Evolutionary conservation across 2,888 invertebrate genomes (phyloP), one percentile per base, ranked within the genome.

Genomic region (Salpingus planirostris): DNA sequence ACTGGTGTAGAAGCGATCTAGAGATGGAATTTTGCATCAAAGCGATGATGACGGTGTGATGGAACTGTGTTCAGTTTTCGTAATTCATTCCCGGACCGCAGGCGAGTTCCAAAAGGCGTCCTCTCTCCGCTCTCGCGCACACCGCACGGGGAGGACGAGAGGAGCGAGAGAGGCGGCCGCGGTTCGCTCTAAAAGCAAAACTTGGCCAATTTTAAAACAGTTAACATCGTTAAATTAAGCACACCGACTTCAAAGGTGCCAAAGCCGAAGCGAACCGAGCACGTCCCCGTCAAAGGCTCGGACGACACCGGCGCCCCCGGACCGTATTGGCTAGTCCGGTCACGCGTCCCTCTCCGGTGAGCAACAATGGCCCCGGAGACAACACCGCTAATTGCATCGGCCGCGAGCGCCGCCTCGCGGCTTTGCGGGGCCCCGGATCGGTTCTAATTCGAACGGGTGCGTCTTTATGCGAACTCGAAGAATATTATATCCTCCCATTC

Each of bases 371-470:
- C 56, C 48, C 51, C 52, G 52, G 58, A 60, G 62, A 60, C 60
- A 59, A 59, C 59, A 55, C 50, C 45, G 54, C 62, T 62, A 62
- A 62, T 62, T 62, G 59, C 60, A 57, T 59, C 51, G 54, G 54
- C 47, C 54, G 33, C 52, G 50, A 46, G 52, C 45, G 49, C 47
- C 49, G 49, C 51, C 47, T 43, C 34, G 29, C 40, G 42, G 50
- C 45, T 49, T 50, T 51, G 50, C 8, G 36, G 36, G 37, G 42
- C 46, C 47, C 46, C 51, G 44, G 47, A 50, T 50, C 50, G 46
- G 40, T 44, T 43, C 45, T 47, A 48, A 47, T 47, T 47, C 46
- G 40, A 43, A 42, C 39, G 42, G 39, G n/a, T n/a, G n/a, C 46
- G 44, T 44, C 34, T 39, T 24, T 30, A 21, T 27, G n/a, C n/a